These are phyloP conservation scores for Physella acuta DNA, from an alignment of 1,140 invertebrate species.

Conservation along the genomic window DNA sequence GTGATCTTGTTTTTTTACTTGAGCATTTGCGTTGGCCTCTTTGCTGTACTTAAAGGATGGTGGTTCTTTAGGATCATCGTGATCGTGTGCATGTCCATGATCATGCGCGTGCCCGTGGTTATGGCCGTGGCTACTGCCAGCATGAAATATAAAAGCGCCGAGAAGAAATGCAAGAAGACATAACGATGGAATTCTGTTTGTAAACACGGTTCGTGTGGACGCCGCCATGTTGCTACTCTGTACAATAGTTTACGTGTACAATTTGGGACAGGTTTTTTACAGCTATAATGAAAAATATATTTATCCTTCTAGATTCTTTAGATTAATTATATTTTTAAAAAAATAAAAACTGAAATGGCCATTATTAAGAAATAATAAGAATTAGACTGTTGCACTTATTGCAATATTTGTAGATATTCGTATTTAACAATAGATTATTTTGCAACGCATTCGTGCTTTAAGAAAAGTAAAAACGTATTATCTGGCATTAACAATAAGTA, in stretches of 20 bases:
- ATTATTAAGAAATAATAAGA: too few species aligned
- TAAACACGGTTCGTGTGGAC: not conserved
- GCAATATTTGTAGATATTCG: too few species aligned
- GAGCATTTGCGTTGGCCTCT: constrained; percentile 69
- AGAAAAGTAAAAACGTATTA: too few species aligned
- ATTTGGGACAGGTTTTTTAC: too few species aligned
- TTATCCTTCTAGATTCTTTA: too few species aligned
- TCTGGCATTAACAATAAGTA: too few species aligned
- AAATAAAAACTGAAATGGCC: too few species aligned
- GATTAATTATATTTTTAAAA: too few species aligned
- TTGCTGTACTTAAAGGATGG: constrained; percentile 46
- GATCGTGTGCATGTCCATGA: constrained; percentile 32
- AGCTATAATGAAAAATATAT: too few species aligned
- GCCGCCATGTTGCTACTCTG: constrained; percentile 22
- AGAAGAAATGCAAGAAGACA: constrained; percentile 1
- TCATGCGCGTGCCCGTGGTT: constrained; percentile 31
- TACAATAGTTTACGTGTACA: constrained; percentile 20
- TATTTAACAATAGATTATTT: too few species aligned
- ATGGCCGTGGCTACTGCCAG: constrained; percentile 26
- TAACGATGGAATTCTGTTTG: not conserved
- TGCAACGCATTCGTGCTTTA: too few species aligned
- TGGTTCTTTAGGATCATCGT: constrained; percentile 38
- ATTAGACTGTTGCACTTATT: too few species aligned
- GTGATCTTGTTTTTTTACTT: constrained; percentile 63
- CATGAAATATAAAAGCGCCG: not conserved